Percentiles rank a stretch among this genome's conserved stretches.
Evolutionary conservation across 2,113 vertebrate genomes (phyloP).

Genomic region (Labeo catla): DNA sequence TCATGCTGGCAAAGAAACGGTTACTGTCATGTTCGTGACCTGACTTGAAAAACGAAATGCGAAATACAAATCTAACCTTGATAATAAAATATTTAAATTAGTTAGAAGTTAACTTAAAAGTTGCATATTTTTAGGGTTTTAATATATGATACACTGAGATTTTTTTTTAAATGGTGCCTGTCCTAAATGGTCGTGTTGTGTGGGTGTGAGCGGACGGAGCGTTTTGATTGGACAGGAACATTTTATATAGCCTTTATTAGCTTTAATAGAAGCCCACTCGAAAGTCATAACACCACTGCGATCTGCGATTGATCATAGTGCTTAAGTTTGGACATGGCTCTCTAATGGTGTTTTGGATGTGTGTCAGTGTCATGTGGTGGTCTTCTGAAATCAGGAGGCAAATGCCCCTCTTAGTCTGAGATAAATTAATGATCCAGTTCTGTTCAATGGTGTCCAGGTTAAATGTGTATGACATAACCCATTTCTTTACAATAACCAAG

Average conservation of each 20-base stretch:
- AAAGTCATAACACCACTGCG: background rate
- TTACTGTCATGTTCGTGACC: background rate
- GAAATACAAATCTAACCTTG: background rate
- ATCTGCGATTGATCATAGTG: background rate
- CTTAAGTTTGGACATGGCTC: background rate
- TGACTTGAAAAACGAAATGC: background rate
- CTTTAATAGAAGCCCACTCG: background rate
- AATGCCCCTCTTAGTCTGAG: background rate
- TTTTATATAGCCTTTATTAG: background rate
- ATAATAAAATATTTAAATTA: background rate
- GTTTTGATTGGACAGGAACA: conserved; percentile 65
- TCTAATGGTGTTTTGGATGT: no score
- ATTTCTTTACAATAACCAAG: no score
- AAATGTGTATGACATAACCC: background rate
- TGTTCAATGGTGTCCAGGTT: background rate
- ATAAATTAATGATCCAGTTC: background rate
- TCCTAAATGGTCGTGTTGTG: background rate
- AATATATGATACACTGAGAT: background rate
- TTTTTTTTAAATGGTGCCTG: background rate
- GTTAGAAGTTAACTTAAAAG: background rate
- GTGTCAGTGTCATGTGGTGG: background rate
- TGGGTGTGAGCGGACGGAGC: conserved; percentile 35
- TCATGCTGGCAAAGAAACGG: background rate
- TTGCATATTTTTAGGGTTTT: background rate
- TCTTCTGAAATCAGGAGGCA: background rate